phyloP scores from a whole-genome alignment of 2,797 vertebrate species.

The Acomys russatus region DNA sequence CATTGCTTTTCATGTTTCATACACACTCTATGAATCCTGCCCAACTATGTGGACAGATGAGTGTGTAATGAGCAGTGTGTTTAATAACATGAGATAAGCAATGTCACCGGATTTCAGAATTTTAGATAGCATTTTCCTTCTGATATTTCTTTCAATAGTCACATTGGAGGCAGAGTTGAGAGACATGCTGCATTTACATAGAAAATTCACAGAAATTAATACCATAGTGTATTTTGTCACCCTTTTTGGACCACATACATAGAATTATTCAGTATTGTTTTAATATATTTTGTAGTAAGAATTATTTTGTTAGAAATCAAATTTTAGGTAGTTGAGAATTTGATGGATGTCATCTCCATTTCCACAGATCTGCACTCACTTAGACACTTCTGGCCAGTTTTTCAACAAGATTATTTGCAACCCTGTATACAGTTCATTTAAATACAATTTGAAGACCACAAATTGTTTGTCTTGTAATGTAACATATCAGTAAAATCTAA shows the following conservation, averaged over 20 bases:
- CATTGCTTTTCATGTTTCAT: background rate
- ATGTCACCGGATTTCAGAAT: background rate
- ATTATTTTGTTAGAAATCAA: constrained; percentile 52
- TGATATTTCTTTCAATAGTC: background rate
- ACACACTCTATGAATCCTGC: background rate
- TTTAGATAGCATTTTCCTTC: background rate
- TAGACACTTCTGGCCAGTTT: background rate
- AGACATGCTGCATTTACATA: background rate
- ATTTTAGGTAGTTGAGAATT: background rate
- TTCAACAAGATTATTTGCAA: background rate
- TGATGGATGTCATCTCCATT: background rate
- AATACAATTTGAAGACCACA: constrained; percentile 10
- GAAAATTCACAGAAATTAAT: background rate
- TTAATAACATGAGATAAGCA: background rate
- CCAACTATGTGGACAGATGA: background rate
- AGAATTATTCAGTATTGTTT: background rate
- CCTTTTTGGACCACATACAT: background rate
- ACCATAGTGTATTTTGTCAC: background rate
- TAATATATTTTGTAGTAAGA: background rate
- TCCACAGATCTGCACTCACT: background rate
- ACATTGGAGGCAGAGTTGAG: background rate
- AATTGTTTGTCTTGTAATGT: background rate
- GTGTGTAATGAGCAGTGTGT: background rate
- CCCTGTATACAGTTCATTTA: background rate
- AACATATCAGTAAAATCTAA: too few relatives aligned